Evolutionary conservation across 2,888 invertebrate species (phyloP).

Genomic region (Carterocephalus palaemon): DNA sequence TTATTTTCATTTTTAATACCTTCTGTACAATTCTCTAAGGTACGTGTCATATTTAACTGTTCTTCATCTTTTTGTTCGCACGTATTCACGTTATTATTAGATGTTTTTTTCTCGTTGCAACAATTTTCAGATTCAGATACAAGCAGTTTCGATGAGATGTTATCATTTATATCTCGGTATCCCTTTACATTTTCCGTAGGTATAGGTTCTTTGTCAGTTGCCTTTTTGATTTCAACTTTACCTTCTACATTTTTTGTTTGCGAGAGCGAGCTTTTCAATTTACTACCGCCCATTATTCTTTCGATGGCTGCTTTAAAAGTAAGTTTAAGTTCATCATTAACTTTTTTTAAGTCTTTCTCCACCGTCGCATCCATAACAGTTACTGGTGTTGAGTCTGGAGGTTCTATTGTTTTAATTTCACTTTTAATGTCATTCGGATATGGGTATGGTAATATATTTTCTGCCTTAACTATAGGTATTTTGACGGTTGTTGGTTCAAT

Average conservation of each 20-base stretch:
- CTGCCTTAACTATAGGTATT: slow-evolving; percentile 52
- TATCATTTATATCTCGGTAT: slow-evolving; percentile 8
- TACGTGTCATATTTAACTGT: background rate
- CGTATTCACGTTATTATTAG: background rate
- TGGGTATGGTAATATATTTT: slow-evolving; percentile 52
- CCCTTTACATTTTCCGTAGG: slow-evolving; percentile 7
- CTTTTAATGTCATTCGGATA: slow-evolving; percentile 50
- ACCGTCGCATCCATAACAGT: slow-evolving; percentile 40
- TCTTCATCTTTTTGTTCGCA: background rate
- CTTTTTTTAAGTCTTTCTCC: slow-evolving; percentile 57
- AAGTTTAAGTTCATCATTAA: slow-evolving; percentile 57
- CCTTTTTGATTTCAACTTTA: slow-evolving; percentile 17
- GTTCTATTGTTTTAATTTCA: slow-evolving; percentile 32
- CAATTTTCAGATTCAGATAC: background rate
- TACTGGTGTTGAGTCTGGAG: slow-evolving; percentile 24
- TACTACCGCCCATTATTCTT: slow-evolving; percentile 40
- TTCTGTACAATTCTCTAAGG: background rate
- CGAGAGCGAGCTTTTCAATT: slow-evolving; percentile 1
- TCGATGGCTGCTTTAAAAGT: slow-evolving; percentile 65
- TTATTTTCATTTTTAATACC: background rate
- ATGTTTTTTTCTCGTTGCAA: background rate
- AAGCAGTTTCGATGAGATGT: slow-evolving; percentile 3
- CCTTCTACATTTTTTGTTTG: slow-evolving; percentile 12
- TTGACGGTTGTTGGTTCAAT: slow-evolving; percentile 29
- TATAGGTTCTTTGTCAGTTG: slow-evolving; percentile 8